Evolutionary conservation across 2,113 vertebrate genomes (phyloP), one percentile per base, ranked within the genome.

Genomic region (Psophia crepitans): DNA sequence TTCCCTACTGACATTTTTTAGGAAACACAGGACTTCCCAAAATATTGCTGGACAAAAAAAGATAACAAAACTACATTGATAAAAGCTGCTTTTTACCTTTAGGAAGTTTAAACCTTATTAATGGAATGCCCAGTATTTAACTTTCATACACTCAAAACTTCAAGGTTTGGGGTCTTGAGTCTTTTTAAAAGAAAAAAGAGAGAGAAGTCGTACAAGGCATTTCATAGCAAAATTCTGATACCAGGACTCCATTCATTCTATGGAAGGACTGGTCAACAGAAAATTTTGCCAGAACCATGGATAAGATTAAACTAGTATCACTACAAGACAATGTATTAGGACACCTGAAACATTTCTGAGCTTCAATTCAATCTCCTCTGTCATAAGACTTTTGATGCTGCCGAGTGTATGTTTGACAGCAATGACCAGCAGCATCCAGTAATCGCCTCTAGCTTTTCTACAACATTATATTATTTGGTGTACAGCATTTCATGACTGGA

Each of bases 261-360:
- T 6, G 8, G 5, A 56, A 82, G 16, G n/a, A 20, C 20, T 22
- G 3, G 16, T 35, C 44, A 61, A 57, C 2, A 4, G 70, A 81
- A 73, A 78, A 54, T 1, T 33, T 27, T 18, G 33, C 44, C 32
- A 77, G n/a, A 90, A 48, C 14, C 5, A 0, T 0, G 0, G 11
- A 11, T 11, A 41, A 61, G 22, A 51, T 32, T 32, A 41, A 80
- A 73, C 22, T n/a, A 24, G 3, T 4, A 56, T 7, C 30, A 32
- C 54, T 64, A 21, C 5, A 65, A 64, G 26, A 65, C 28, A 48
- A 23, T 0, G 1, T 1, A 1, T 54, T 32, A 56, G 23, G 54
- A 51, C 14, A 88, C 16, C 4, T 0, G 1, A 83, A 94, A 75
- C 15, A 53, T 18, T 41, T 60, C 61, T 82, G 53, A 61, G 60